Conservation (phyloP, 2,888 invertebrate species). For the Ophion costatus region DNA sequence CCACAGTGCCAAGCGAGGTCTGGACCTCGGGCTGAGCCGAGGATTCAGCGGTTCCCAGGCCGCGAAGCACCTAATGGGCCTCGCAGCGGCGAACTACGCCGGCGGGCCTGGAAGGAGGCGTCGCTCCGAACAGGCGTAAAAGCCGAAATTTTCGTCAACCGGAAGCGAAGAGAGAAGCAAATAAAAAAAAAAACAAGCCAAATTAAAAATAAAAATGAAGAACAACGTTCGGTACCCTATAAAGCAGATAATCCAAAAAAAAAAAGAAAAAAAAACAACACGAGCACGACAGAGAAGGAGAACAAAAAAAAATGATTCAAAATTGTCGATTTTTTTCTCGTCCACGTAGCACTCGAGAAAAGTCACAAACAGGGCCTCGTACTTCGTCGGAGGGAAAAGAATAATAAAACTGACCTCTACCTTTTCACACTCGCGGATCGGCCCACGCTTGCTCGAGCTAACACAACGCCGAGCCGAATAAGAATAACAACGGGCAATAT, state of each 20-base stretch:
- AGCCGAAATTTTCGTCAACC: conserved; percentile 16
- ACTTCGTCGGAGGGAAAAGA: conserved; percentile 6
- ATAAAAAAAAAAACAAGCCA: conserved; percentile 28
- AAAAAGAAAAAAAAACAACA: background rate
- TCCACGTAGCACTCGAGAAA: conserved; percentile 7
- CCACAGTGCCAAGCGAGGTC: conserved; percentile 91
- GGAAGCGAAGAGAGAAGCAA: conserved; percentile 11
- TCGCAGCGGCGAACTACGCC: conserved; percentile 95
- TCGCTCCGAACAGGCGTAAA: conserved; percentile 84
- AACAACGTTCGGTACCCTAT: background rate
- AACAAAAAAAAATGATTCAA: background rate
- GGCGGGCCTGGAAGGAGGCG: conserved; percentile 95
- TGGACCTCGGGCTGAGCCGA: conserved; percentile 94
- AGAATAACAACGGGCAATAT: conserved; percentile 16
- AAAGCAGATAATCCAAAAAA: conserved; percentile 33
- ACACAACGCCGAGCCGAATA: background rate
- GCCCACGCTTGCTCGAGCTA: too few relatives aligned
- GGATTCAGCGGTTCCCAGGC: conserved; percentile 96
- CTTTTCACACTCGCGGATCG: too few relatives aligned
- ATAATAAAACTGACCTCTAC: background rate
- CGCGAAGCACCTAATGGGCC: conserved; percentile 95
- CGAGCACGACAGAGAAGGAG: background rate
- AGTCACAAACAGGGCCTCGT: background rate
- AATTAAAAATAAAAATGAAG: conserved; percentile 21
- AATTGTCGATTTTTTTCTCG: conserved; percentile 13